Conservation (phyloP, 2,888 invertebrate genomes). For the Stenolophus ochropezus region DNA sequence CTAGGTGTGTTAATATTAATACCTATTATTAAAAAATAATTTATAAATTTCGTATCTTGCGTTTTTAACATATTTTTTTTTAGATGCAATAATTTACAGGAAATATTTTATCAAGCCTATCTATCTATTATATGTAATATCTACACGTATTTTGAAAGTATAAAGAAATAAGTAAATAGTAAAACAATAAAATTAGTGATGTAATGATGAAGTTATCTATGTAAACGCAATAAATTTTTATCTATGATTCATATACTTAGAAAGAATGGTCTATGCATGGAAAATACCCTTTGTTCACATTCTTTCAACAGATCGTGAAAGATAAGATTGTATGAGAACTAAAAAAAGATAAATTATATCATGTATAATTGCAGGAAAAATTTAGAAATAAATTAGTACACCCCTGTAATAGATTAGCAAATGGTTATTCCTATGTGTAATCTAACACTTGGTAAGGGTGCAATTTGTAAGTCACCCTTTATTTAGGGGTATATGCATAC, state of each 20-base stretch:
- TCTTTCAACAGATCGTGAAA: neutral
- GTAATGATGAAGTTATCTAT: neutral
- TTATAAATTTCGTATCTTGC: too few relatives aligned
- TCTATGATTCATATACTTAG: neutral
- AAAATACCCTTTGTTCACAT: neutral
- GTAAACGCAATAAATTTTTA: neutral
- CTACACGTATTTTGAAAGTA: constrained; percentile 11
- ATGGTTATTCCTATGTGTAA: constrained; percentile 24
- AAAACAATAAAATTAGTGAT: constrained; percentile 16
- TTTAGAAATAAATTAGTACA: neutral
- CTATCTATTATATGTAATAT: too few relatives aligned
- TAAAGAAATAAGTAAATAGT: neutral
- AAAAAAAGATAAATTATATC: neutral
- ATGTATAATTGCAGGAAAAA: neutral
- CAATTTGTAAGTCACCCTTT: neutral
- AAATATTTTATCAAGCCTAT: neutral
- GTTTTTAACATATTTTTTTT: too few relatives aligned
- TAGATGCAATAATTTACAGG: too few relatives aligned
- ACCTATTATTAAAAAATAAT: too few relatives aligned
- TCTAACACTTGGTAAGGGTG: constrained; percentile 6
- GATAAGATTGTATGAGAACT: neutral
- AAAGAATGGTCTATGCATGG: neutral
- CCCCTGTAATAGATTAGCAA: neutral
- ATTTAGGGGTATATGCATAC: too few relatives aligned
- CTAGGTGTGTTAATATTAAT: too few relatives aligned